Evolutionary conservation across 2,113 vertebrate genomes (phyloP).

Genomic region (Caloenas nicobarica): DNA sequence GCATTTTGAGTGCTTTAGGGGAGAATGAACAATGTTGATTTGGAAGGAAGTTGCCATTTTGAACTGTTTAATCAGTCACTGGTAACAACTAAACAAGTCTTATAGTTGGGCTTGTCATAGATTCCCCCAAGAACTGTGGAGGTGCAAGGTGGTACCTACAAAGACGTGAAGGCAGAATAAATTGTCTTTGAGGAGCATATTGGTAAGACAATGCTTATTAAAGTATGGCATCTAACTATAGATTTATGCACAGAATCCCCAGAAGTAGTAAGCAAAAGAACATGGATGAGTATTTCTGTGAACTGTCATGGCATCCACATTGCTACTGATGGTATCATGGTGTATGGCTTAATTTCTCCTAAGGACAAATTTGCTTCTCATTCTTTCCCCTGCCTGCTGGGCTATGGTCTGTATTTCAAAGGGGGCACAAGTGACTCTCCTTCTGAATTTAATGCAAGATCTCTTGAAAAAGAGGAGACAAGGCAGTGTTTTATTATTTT

Average conservation of each 20-base stretch:
- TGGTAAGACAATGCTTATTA: background rate
- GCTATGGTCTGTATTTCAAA: background rate
- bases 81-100: background rate
- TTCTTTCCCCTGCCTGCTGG: background rate
- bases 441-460: background rate
- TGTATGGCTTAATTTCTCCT: background rate
- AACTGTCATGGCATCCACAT: fast-evolving
- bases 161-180: background rate
- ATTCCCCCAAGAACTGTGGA: background rate
- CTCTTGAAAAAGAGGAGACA: background rate
- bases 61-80: background rate
- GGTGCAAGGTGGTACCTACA: background rate
- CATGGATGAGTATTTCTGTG: background rate
- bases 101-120: background rate
- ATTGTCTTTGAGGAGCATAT: background rate
- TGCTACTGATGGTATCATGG: background rate
- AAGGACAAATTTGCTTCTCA: background rate
- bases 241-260: background rate
- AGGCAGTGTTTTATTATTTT: background rate
- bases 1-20: background rate
- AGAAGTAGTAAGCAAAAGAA: background rate
- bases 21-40: background rate
- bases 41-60: background rate
- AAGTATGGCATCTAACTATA: background rate
- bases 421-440: background rate